Percentiles rank a stretch among this genome's conserved stretches.
Conservation (phyloP, 2,888 invertebrate genomes). For the Incurvaria masculella region DNA sequence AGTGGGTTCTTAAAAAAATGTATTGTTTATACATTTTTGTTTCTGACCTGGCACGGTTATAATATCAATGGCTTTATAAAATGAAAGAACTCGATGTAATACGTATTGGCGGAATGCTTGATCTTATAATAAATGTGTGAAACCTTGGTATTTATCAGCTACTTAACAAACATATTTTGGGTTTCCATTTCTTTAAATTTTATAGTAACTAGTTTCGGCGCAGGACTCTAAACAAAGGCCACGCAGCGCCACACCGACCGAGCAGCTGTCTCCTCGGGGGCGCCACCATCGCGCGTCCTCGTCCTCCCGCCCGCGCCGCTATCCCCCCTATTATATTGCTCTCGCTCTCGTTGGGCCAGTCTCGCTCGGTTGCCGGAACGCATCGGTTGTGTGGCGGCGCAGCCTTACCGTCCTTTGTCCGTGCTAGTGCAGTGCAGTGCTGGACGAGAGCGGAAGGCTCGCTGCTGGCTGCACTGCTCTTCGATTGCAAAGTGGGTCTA, state of each 20-base stretch:
- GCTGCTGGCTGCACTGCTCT: background rate
- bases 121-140: no score
- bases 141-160: no score
- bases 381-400: slow-evolving; percentile 21
- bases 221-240: slow-evolving; percentile 12
- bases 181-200: slow-evolving; percentile 31
- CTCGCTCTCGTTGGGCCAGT: slow-evolving; percentile 29
- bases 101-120: no score
- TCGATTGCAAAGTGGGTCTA: background rate
- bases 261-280: slow-evolving; percentile 12
- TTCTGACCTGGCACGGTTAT: no score
- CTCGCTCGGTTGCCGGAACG: slow-evolving; percentile 41
- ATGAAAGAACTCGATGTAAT: no score
- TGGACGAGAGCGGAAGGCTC: background rate
- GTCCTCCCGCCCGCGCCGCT: slow-evolving; percentile 23
- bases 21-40: no score
- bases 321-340: slow-evolving; percentile 39
- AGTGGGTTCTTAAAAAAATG: no score
- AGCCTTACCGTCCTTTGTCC: background rate
- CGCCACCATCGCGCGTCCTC: slow-evolving; percentile 9
- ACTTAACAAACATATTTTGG: background rate
- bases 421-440: background rate
- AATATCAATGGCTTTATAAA: no score
- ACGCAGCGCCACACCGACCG: slow-evolving; percentile 10
- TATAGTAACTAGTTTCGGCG: slow-evolving; percentile 14